Conservation (phyloP, 2,113 vertebrate genomes). For the Pluvianellus socialis region DNA sequence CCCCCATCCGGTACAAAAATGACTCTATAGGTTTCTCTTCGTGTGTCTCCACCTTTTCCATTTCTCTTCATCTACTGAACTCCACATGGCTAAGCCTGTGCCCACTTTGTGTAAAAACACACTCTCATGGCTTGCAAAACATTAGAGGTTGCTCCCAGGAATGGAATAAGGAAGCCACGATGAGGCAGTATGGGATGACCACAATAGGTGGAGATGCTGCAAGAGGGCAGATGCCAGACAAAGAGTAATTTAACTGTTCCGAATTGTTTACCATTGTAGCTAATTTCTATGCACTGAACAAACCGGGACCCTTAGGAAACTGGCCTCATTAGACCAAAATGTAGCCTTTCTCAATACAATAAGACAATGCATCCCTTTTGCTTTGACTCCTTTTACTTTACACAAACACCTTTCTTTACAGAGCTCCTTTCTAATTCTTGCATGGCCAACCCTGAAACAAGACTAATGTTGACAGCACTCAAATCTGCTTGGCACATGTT, state of each 20-base stretch:
- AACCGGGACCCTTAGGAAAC: neutral
- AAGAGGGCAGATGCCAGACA: neutral
- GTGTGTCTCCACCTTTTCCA: neutral
- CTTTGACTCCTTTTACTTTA: neutral
- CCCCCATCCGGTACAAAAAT: neutral
- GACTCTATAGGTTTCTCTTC: neutral
- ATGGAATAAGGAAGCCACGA: neutral
- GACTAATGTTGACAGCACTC: neutral
- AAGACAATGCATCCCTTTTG: neutral
- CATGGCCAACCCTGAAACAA: neutral
- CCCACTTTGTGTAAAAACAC: neutral
- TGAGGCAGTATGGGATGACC: neutral
- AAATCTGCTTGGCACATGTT: neutral
- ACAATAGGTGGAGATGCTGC: neutral
- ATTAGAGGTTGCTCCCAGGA: neutral
- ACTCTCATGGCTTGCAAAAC: neutral
- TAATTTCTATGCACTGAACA: fast-evolving
- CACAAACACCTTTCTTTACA: neutral
- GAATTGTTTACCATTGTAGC: neutral
- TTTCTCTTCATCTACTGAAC: neutral
- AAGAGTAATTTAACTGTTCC: neutral
- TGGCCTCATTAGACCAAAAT: neutral
- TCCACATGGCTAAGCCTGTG: neutral
- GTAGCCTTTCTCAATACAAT: neutral
- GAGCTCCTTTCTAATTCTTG: neutral